phyloP scores from a whole-genome alignment of 2,797 vertebrate genomes.

The Gymnothorax javanicus region DNA sequence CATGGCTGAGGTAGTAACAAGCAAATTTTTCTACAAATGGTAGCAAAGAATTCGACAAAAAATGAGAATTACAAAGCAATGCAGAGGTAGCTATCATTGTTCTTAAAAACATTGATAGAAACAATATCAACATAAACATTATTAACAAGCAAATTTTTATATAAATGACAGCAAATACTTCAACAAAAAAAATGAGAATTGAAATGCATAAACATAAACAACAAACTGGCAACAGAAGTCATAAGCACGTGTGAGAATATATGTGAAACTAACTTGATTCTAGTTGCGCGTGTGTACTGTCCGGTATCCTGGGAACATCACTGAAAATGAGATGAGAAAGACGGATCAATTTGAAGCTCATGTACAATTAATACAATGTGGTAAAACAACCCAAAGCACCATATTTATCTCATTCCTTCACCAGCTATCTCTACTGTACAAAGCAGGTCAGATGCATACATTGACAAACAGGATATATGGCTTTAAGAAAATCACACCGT shows the following conservation, averaged over 20 bases:
- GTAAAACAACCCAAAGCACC: background rate
- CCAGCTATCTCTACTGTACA: slow-evolving; percentile 4
- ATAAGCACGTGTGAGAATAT: background rate
- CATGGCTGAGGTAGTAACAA: background rate
- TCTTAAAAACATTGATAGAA: background rate
- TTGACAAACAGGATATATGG: slow-evolving; percentile 21
- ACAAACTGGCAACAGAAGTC: background rate
- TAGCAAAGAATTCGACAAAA: background rate
- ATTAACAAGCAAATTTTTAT: background rate
- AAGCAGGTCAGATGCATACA: slow-evolving; percentile 25
- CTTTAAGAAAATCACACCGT: background rate
- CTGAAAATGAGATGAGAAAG: slow-evolving; percentile 64
- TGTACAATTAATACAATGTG: background rate
- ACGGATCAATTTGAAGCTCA: slow-evolving; percentile 3
- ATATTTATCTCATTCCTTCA: slow-evolving; percentile 8
- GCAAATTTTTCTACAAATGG: background rate
- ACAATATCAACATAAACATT: background rate
- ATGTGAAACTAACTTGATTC: slow-evolving; percentile 86
- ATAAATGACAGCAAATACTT: too few species aligned
- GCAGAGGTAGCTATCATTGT: background rate
- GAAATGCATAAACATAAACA: background rate
- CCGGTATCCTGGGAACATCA: slow-evolving; percentile 86
- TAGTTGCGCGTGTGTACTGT: slow-evolving; percentile 82
- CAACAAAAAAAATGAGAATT: too few species aligned
- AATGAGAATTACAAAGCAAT: background rate